Evolutionary conservation across 2,113 vertebrate species (phyloP).

Genomic region (Paracanthobrama guichenoti): DNA sequence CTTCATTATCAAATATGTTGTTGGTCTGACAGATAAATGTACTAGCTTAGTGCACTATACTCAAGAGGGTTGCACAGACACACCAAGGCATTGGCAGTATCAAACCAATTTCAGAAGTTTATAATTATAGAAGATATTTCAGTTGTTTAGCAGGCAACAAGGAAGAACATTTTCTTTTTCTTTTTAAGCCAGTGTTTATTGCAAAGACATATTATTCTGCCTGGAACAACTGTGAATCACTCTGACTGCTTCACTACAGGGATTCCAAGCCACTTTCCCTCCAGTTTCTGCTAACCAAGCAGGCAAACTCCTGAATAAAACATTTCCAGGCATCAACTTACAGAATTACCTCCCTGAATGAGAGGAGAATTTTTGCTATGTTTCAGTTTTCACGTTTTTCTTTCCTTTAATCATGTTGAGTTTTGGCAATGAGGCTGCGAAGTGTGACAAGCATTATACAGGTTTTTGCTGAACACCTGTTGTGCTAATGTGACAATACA

Average conservation of each 20-base stretch:
- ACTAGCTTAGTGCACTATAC: not conserved
- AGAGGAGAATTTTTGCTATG: slow-evolving; percentile 47
- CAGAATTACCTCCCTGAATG: slow-evolving; percentile 12
- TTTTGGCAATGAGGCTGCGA: not conserved
- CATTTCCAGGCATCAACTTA: slow-evolving; percentile 37
- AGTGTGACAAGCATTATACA: not conserved
- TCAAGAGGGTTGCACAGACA: not conserved
- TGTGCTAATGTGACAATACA: slow-evolving; percentile 35
- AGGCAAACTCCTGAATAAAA: slow-evolving; percentile 41
- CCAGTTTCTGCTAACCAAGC: slow-evolving; percentile 35
- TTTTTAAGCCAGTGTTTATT: slow-evolving; percentile 35
- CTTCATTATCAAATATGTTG: not conserved
- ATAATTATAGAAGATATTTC: slow-evolving; percentile 6
- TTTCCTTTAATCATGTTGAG: slow-evolving; percentile 11
- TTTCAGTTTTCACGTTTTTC: slow-evolving; percentile 5
- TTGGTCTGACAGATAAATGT: not conserved
- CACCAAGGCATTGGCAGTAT: not conserved
- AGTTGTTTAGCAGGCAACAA: slow-evolving; percentile 4
- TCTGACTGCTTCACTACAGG: slow-evolving; percentile 36
- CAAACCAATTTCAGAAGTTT: slow-evolving; percentile 25
- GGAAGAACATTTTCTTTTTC: not conserved
- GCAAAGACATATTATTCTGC: slow-evolving; percentile 50
- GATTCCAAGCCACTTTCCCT: slow-evolving; percentile 15
- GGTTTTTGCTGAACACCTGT: slow-evolving; percentile 36
- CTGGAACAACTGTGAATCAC: slow-evolving; percentile 14